Conservation (phyloP, 1,140 invertebrate species). For the Trichonephila clavata region DNA sequence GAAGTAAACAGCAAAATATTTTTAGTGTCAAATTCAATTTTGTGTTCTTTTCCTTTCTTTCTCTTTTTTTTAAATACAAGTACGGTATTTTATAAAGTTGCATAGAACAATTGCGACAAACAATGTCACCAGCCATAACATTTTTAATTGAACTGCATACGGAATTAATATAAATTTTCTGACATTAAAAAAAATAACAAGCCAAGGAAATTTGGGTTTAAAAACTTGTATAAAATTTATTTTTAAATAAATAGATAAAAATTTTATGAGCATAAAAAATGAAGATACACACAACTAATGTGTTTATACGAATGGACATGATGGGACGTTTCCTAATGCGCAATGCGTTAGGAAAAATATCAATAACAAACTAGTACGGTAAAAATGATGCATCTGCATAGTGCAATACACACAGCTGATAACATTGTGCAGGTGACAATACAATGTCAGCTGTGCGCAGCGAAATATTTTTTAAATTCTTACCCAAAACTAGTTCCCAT, state of each 20-base stretch:
- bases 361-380: neutral
- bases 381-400: constrained; percentile 75
- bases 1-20: too few species aligned
- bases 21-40: too few species aligned
- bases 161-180: too few species aligned
- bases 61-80: too few species aligned
- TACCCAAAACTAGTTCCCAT: constrained; percentile 98
- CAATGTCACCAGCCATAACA: too few species aligned
- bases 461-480: constrained; percentile 81
- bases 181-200: neutral
- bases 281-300: neutral
- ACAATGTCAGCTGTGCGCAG: constrained; percentile 74
- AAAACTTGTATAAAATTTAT: too few species aligned
- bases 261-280: too few species aligned
- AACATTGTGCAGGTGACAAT: constrained; percentile 59
- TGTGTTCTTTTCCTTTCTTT: too few species aligned
- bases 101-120: too few species aligned
- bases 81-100: too few species aligned
- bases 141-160: too few species aligned
- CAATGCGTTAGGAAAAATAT: constrained; percentile 23
- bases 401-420: constrained; percentile 74
- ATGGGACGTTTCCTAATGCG: constrained; percentile 34
- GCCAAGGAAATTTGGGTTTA: neutral
- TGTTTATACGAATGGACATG: constrained; percentile 56
- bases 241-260: too few species aligned